phyloP scores from a whole-genome alignment of 2,888 invertebrate genomes.

The Archaeoteleia sp. region DNA sequence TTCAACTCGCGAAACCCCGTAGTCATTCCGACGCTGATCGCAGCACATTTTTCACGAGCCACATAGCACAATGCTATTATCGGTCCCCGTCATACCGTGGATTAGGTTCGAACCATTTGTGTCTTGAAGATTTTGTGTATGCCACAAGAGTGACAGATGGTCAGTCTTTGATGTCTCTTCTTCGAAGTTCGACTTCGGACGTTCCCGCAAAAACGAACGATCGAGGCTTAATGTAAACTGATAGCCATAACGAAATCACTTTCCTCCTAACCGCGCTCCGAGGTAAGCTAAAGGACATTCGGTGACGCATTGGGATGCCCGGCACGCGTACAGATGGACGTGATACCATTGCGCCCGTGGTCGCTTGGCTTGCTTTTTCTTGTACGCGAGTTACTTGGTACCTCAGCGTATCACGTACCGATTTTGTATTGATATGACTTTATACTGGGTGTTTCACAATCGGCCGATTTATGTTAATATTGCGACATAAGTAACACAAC shows the following conservation, averaged over 20 bases:
- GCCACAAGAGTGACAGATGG: background rate
- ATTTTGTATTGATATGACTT: conserved; percentile 11
- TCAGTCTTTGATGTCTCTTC: conserved; percentile 1
- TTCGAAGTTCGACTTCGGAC: conserved; percentile 11
- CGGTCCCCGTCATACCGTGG: background rate
- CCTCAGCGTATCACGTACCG: background rate
- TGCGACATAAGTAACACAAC: no score
- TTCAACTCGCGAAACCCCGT: conserved; percentile 4
- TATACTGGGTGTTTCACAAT: conserved; percentile 21
- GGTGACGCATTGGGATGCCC: conserved; percentile 58
- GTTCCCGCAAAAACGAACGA: conserved; percentile 14
- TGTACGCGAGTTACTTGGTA: conserved; percentile 9
- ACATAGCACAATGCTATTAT: conserved; percentile 1
- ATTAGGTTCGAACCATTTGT: background rate
- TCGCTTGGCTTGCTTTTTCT: conserved; percentile 56
- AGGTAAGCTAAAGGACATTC: conserved; percentile 46
- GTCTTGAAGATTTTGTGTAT: background rate
- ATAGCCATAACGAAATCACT: conserved; percentile 54
- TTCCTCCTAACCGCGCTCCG: conserved; percentile 19
- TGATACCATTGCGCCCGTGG: conserved; percentile 54
- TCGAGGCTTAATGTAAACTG: conserved; percentile 55
- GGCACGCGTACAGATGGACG: conserved; percentile 63
- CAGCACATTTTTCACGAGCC: conserved; percentile 11
- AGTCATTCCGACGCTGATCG: conserved; percentile 2
- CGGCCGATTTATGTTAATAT: no score